phyloP scores from a whole-genome alignment of 2,888 invertebrate species.

The Cosmopolites sordidus region DNA sequence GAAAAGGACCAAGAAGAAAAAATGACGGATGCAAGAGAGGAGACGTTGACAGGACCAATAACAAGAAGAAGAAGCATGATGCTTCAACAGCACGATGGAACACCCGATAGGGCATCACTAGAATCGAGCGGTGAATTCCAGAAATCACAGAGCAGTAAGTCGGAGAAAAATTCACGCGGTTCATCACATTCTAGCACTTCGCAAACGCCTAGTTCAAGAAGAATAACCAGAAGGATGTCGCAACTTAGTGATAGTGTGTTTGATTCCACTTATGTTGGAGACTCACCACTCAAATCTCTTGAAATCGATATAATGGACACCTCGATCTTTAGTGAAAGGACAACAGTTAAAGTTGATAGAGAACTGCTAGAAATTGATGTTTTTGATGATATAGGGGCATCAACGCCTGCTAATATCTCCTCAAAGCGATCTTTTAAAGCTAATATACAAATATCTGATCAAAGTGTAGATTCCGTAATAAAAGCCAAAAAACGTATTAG shows the following conservation, averaged over 20 bases:
- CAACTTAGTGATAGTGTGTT: conserved; percentile 8
- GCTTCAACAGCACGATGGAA: conserved; percentile 8
- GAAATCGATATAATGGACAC: conserved; percentile 3
- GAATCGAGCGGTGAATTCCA: background rate
- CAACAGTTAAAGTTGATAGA: background rate
- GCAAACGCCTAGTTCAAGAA: conserved; percentile 1
- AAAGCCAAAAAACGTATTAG: conserved; percentile 20
- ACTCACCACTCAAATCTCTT: background rate
- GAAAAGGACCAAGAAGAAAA: no score
- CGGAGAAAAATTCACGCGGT: background rate
- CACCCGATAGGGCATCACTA: conserved; percentile 3
- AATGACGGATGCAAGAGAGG: background rate
- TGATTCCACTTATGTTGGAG: background rate
- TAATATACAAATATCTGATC: no score
- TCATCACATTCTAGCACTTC: conserved; percentile 1
- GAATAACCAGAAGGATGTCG: background rate
- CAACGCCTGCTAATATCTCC: background rate
- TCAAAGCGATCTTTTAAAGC: background rate
- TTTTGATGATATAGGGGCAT: background rate
- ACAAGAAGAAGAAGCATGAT: conserved; percentile 21
- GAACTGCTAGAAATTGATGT: background rate
- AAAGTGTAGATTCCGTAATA: background rate
- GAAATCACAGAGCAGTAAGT: background rate
- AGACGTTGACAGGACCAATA: conserved; percentile 11
- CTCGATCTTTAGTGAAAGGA: background rate